These are phyloP conservation scores for Aurelia sp. DNA, from an alignment of 30 jellyfish, hydroid and myxozoan species.

Conservation along the genomic window DNA sequence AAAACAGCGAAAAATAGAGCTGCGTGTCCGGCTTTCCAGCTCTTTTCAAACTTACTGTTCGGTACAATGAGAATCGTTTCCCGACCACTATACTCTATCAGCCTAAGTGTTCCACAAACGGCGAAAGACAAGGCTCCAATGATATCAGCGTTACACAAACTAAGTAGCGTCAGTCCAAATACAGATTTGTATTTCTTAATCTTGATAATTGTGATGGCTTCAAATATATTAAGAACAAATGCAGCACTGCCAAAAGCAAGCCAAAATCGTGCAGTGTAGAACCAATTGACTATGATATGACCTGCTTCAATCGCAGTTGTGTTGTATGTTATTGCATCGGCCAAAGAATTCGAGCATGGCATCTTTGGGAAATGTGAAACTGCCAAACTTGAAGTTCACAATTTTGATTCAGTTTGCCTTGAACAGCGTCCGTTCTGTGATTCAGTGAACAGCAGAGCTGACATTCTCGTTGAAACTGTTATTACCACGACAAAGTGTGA, in stretches of 20 bases:
- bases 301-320: too few species aligned
- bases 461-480: too few species aligned
- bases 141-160: constrained; percentile 29
- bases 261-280: constrained; percentile 47
- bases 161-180: constrained; percentile 32
- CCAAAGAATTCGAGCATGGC: too few species aligned
- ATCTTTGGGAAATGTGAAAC: too few species aligned
- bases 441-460: too few species aligned
- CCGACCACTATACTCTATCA: constrained; percentile 11
- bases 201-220: constrained; percentile 14
- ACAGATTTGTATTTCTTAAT: constrained; percentile 1
- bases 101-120: constrained; percentile 9
- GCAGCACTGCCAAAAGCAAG: constrained; percentile 37
- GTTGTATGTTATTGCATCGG: too few species aligned
- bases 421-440: too few species aligned
- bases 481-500: too few species aligned
- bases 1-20: constrained; percentile 29
- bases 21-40: constrained; percentile 44
- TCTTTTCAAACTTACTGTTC: constrained; percentile 2
- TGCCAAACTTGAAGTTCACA: too few species aligned
- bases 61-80: not conserved
- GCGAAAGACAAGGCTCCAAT: constrained; percentile 35
- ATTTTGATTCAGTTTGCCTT: too few species aligned
- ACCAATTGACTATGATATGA: constrained; percentile 17
- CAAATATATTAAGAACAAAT: not conserved